Base-by-base conservation (phyloP, 1,140 invertebrate species). In the Drosophila albomicans region DNA sequence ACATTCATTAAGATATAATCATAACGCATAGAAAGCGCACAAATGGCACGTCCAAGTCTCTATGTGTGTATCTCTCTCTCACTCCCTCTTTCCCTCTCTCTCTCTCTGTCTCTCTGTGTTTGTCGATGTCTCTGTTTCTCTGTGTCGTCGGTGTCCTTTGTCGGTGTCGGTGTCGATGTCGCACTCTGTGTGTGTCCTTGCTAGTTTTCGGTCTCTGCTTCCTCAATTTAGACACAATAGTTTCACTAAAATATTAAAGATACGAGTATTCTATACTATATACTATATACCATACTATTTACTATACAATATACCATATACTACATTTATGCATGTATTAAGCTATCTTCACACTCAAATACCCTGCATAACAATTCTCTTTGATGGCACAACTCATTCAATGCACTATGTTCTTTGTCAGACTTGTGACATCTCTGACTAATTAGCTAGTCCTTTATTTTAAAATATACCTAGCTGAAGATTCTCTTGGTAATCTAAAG, bases 1-100 rank as follows among this genome's bases (percentile, higher is more conserved):
- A 88, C 84, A 87, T 87, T 88, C 84, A 87, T 87, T 87, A 87
- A 87, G 82, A 87, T 87, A 88, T 88, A 87, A 87, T 87, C 82
- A 82, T 76, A 88, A 80, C 77, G 72, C 82, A 87, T 72, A 86
- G 75, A 86, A 82, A 76, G 68, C 75, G 15, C 72, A 78, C 71
- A 78, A 72, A 69, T 65, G 58, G 48, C 68, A 64, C 58, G 51
- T 49, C 51, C 57, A 52, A 57, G 16, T 52, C 1, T 38, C 3
- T 32, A 4, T 43, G 1, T 52, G 11, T 35, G 11, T 10, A 10
- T 41, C 2, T 58, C 13, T 45, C 46, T 38, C 46, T 1, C 5
- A 5, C 1, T 15, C 13, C 35, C n/a, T 15, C 15, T 56, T 6
- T 15, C 11, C 63, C 1, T 51, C 7, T 46, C 5, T 51, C 7